Base-by-base conservation (phyloP, 2,888 invertebrate genomes). In the Noctua pronuba region DNA sequence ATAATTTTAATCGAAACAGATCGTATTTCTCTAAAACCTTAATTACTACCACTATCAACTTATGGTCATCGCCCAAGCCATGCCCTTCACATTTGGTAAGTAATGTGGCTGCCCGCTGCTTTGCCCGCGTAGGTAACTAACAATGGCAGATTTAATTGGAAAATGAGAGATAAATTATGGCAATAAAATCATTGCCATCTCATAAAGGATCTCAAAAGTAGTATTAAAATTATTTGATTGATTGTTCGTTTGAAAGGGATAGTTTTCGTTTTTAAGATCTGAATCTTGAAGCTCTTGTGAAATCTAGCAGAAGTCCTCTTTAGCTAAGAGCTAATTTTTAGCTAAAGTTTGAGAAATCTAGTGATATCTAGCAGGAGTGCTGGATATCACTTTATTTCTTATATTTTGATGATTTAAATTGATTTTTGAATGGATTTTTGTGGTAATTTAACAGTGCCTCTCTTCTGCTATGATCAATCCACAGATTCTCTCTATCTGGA, bases 71-170 rank as follows among this genome's bases (percentile, higher is more conserved):
- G 31, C 24, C 44, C 49, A 66, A 60, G 49, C 2, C 0, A 49
- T 67, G 68, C 69, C 87, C 81, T 86, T 88, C 79, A 82, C 69
- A 83, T 83, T 78, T 71, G 77, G 71, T n/a, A 46, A 6, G n/a
- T 68, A 52, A 75, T 35, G 11, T 44, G 21, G 52, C 58, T 64
- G 8, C 67, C 77, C 31, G 60, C 52, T 35, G 65, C 31, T 66
- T 64, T 2, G 18, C 8, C 41, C 11, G 21, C 60, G 46, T 73
- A 73, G 7, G 35, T 60, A 28, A 52, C 18, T n/a, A 38, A 58
- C 64, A 71, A 78, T 69, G 13, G 49, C 65, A 55, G 41, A 62
- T 38, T 60, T 58, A 71, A 68, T 52, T 52, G 44, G 44, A 49
- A 35, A 72, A 66, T 21, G 2, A 55, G 41, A 52, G 31, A 28